Percentiles rank a stretch among this genome's conserved stretches.
Evolutionary conservation across 2,797 vertebrate species (phyloP).

Genomic region (Apogon hyalosoma): DNA sequence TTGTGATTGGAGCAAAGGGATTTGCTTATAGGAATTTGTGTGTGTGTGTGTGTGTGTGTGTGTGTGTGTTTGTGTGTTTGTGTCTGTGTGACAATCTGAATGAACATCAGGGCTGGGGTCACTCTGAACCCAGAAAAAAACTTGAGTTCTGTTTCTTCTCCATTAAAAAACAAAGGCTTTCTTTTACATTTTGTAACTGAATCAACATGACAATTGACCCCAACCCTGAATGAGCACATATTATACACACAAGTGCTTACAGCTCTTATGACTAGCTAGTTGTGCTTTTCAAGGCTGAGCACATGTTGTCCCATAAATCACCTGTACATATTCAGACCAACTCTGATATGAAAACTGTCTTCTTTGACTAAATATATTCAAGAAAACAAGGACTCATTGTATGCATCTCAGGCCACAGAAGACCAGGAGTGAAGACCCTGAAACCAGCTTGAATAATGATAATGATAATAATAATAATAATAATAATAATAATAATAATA

Average conservation of each 20-base stretch:
- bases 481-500: slow-evolving; percentile 38
- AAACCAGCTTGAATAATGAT: slow-evolving; percentile 75
- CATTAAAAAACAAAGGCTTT: slow-evolving; percentile 38
- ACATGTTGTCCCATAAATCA: slow-evolving; percentile 43
- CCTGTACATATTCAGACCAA: slow-evolving; percentile 64
- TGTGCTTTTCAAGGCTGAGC: slow-evolving; percentile 82
- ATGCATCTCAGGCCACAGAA: slow-evolving; percentile 61
- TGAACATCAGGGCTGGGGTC: slow-evolving; percentile 55
- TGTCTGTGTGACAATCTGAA: slow-evolving; percentile 45
- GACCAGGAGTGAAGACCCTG: slow-evolving; percentile 70
- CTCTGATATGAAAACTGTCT: slow-evolving; percentile 63
- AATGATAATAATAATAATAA: slow-evolving; percentile 32
- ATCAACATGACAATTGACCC: slow-evolving; percentile 43
- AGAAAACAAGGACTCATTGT: slow-evolving; percentile 67
- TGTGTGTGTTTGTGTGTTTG: not conserved
- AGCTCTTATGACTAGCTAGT: slow-evolving; percentile 70
- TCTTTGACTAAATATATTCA: slow-evolving; percentile 54
- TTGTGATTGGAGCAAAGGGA: slow-evolving; percentile 58
- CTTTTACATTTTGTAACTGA: slow-evolving; percentile 21
- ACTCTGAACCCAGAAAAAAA: slow-evolving; percentile 16
- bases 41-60: slow-evolving; percentile 63
- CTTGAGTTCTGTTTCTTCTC: slow-evolving; percentile 5
- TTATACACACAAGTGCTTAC: slow-evolving; percentile 67
- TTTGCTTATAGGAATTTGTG: slow-evolving; percentile 54
- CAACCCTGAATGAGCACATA: slow-evolving; percentile 54